A percentile compares a stretch with the other conserved stretches of the same genome.
phyloP scores from a whole-genome alignment of 1,140 invertebrate species.

The Macrocentrus cingulum region DNA sequence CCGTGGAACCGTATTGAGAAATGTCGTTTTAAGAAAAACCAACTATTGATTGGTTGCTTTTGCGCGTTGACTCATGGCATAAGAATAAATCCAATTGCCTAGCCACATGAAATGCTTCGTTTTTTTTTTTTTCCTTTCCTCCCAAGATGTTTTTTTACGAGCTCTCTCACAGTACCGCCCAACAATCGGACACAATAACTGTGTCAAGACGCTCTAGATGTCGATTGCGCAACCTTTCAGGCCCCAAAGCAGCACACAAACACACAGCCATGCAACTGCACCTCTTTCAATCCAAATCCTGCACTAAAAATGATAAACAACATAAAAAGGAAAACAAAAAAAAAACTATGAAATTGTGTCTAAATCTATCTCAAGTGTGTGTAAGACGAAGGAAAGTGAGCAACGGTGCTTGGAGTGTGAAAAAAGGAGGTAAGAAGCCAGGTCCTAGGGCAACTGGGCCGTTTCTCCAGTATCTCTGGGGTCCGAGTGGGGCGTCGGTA shows the following conservation, averaged over 20 bases:
- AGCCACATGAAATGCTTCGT: too few species aligned
- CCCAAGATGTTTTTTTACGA: background rate
- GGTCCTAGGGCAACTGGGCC: constrained; percentile 36
- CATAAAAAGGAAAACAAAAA: background rate
- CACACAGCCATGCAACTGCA: constrained; percentile 43
- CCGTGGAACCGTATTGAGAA: constrained; percentile 15
- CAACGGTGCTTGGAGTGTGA: too few species aligned
- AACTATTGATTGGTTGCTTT: background rate
- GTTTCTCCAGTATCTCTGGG: too few species aligned
- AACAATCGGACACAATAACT: constrained; percentile 35
- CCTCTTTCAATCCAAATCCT: too few species aligned
- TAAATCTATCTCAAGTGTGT: too few species aligned
- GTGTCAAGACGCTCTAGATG: constrained; percentile 48
- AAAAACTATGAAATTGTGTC: too few species aligned
- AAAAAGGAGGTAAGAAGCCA: too few species aligned
- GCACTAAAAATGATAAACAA: too few species aligned
- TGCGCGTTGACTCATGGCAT: too few species aligned
- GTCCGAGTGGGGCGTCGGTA: constrained; percentile 36
- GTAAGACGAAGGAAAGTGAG: too few species aligned
- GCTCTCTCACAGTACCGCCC: constrained; percentile 22
- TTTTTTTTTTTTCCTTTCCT: constrained; percentile 6
- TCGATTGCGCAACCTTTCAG: constrained; percentile 39
- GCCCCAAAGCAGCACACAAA: constrained; percentile 21
- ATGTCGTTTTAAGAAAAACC: background rate
- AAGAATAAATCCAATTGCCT: too few species aligned